These are phyloP conservation scores for Sycobia sp. DNA, from an alignment of 1,140 invertebrate genomes.

Conservation along the genomic window DNA sequence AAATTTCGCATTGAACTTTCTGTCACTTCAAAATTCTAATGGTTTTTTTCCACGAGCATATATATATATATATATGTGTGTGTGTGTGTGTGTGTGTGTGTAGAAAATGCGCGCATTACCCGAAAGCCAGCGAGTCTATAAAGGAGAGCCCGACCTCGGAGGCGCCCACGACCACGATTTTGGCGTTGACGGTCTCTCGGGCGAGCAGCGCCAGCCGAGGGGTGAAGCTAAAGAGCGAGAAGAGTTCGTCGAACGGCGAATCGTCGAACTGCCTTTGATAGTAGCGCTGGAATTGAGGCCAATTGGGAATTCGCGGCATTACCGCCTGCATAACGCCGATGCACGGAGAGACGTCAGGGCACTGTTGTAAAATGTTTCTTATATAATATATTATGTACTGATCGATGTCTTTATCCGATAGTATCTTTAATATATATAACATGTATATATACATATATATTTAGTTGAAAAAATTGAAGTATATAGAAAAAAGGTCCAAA, in stretches of 20 bases:
- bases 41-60: no score
- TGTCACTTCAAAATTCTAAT: neutral
- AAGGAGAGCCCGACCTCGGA: conserved; percentile 73
- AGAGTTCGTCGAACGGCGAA: conserved; percentile 38
- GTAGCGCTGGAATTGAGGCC: conserved; percentile 40
- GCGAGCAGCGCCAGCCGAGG: conserved; percentile 55
- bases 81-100: no score
- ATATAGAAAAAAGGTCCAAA: no score
- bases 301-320: conserved; percentile 45
- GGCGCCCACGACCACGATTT: conserved; percentile 76
- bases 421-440: neutral
- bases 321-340: conserved; percentile 52
- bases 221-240: conserved; percentile 59
- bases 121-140: conserved; percentile 69
- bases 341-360: conserved; percentile 32
- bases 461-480: neutral
- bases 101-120: no score
- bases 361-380: neutral
- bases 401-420: neutral
- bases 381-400: neutral
- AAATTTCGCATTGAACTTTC: neutral
- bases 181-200: conserved; percentile 63
- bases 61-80: no score
- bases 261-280: conserved; percentile 21
- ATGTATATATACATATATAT: neutral